Conservation (phyloP, 2,888 invertebrate species). For the Augochlorella aurata region DNA sequence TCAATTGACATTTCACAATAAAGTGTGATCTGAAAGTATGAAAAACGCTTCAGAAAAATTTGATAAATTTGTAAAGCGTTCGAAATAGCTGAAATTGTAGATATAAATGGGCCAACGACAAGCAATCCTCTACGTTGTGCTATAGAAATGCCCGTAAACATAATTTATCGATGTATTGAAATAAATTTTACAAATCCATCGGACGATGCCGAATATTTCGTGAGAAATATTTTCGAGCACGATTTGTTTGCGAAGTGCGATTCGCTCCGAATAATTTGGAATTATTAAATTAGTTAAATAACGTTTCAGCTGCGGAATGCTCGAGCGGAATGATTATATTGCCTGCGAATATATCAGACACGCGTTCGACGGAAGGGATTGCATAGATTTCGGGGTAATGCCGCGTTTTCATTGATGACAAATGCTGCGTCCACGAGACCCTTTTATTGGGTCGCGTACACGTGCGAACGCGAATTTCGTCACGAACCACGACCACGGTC, state of each 20-base stretch:
- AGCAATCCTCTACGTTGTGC: too few relatives aligned
- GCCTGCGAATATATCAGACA: background rate
- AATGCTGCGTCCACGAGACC: slow-evolving; percentile 22
- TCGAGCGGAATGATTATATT: slow-evolving; percentile 19
- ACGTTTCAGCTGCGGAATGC: background rate
- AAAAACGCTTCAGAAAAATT: too few relatives aligned
- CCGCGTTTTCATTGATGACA: slow-evolving; percentile 34
- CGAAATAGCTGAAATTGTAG: too few relatives aligned
- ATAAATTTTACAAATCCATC: background rate
- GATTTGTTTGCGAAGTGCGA: background rate
- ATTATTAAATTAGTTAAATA: slow-evolving; percentile 10
- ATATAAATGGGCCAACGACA: too few relatives aligned
- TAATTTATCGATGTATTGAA: background rate
- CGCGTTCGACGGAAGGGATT: slow-evolving; percentile 3
- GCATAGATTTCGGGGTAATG: slow-evolving; percentile 33
- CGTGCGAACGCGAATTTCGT: slow-evolving; percentile 19
- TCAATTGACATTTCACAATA: too few relatives aligned
- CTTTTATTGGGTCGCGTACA: slow-evolving; percentile 19
- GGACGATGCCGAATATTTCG: background rate
- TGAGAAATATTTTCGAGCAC: background rate
- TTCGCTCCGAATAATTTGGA: background rate
- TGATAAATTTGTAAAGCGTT: too few relatives aligned
- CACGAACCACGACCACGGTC: slow-evolving; percentile 20
- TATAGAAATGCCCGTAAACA: background rate
- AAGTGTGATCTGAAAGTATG: too few relatives aligned